phyloP scores from a whole-genome alignment of 2,113 vertebrate species.

The Artemisiospiza belli region DNA sequence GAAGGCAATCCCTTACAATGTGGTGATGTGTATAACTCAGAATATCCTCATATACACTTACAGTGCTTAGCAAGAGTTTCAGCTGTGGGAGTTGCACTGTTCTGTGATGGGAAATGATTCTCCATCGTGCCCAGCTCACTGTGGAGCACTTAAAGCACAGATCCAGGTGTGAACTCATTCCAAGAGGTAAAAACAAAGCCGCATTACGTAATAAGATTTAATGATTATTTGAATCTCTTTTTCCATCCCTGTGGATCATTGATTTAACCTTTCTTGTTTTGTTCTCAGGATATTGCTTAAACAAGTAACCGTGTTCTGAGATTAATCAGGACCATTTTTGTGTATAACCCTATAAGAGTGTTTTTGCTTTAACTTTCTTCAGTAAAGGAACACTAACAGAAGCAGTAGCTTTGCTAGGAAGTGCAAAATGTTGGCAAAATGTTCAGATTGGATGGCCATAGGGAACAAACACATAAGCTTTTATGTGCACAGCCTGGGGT shows the following conservation, averaged over 20 bases:
- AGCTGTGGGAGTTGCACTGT: not conserved
- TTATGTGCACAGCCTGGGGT: not conserved
- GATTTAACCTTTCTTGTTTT: slow-evolving; percentile 43
- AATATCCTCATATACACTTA: not conserved
- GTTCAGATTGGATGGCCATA: not conserved
- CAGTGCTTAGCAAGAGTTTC: not conserved
- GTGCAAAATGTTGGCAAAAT: not conserved
- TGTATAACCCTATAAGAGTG: not conserved
- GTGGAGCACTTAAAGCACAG: not conserved
- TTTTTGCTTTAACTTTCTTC: not conserved
- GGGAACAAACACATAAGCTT: not conserved
- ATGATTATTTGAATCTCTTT: slow-evolving; percentile 63
- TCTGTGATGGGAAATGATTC: not conserved
- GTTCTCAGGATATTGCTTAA: slow-evolving; percentile 21
- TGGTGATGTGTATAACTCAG: not conserved
- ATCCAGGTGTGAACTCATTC: slow-evolving; percentile 48
- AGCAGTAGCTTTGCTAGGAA: not conserved
- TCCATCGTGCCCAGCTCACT: not conserved
- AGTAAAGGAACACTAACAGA: not conserved
- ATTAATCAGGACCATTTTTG: not conserved
- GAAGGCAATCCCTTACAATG: not conserved
- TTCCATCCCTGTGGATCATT: slow-evolving; percentile 27
- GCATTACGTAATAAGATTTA: slow-evolving; percentile 56
- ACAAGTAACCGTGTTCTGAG: not conserved
- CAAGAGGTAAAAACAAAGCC: slow-evolving; percentile 42